Conservation (phyloP, 2,113 vertebrate genomes). For the Datnioides undecimradiatus region DNA sequence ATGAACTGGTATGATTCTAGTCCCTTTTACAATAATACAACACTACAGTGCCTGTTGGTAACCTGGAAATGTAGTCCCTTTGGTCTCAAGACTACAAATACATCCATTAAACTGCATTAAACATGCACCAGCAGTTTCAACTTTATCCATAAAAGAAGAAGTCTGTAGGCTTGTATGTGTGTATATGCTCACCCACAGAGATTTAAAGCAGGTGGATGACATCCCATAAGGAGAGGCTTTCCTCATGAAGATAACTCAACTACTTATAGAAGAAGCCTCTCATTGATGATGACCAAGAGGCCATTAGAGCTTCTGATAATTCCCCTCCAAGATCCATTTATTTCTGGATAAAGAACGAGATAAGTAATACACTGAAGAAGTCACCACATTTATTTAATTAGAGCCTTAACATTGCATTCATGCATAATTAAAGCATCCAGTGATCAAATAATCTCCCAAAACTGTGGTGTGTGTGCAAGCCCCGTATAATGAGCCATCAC, state of each 20-base stretch:
- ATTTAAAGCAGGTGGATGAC: background rate
- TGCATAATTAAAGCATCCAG: slow-evolving; percentile 60
- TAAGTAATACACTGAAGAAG: slow-evolving; percentile 57
- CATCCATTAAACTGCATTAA: background rate
- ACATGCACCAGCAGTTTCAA: background rate
- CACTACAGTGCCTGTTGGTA: background rate
- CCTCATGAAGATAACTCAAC: slow-evolving; percentile 15
- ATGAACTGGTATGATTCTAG: slow-evolving; percentile 26
- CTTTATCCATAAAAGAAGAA: background rate
- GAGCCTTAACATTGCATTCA: slow-evolving; percentile 37
- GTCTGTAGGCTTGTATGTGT: background rate
- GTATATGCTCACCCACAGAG: background rate
- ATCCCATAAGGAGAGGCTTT: slow-evolving; percentile 1
- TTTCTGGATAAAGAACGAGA: slow-evolving; percentile 58
- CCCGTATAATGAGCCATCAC: slow-evolving; percentile 20
- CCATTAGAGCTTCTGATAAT: slow-evolving; percentile 62
- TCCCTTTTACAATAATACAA: slow-evolving; percentile 7
- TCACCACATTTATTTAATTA: slow-evolving; percentile 62
- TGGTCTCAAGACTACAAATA: background rate
- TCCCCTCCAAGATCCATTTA: slow-evolving; percentile 61
- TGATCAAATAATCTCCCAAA: slow-evolving; percentile 55
- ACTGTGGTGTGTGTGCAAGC: slow-evolving; percentile 8
- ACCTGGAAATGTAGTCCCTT: background rate
- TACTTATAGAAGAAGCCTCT: slow-evolving; percentile 19
- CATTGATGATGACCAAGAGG: slow-evolving; percentile 43